phyloP scores from a whole-genome alignment of 2,797 vertebrate species.

The Agapornis canus region DNA sequence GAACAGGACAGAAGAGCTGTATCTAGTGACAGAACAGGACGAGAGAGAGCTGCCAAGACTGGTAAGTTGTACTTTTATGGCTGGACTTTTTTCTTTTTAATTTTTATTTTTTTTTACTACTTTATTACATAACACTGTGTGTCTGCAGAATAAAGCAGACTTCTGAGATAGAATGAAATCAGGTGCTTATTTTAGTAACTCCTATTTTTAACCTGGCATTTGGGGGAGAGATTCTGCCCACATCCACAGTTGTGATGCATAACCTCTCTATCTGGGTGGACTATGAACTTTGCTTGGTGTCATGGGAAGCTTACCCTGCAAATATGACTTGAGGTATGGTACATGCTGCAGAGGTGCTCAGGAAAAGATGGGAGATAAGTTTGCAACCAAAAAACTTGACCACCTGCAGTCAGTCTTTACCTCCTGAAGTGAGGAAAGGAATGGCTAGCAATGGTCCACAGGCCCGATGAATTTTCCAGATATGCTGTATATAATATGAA shows the following conservation, averaged over 20 bases:
- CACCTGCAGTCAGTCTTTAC: neutral
- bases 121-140: neutral
- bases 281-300: neutral
- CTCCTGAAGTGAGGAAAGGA: neutral
- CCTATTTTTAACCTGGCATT: neutral
- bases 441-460: neutral
- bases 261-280: neutral
- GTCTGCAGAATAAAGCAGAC: neutral
- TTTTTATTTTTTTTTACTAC: neutral
- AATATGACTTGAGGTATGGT: neutral
- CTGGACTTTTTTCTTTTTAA: neutral
- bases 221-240: neutral
- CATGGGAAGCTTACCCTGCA: neutral
- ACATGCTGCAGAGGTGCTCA: accelerated
- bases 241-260: neutral
- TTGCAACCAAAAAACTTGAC: neutral
- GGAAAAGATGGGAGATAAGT: neutral
- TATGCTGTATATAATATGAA: neutral
- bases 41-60: slow-evolving; percentile 69
- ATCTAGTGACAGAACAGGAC: slow-evolving; percentile 74
- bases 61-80: slow-evolving; percentile 71
- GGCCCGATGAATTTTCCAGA: neutral
- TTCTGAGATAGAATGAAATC: neutral
- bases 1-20: slow-evolving; percentile 75
- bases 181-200: neutral